Conservation (phyloP, 92 coral and sea anemone species). For the Zoanthus sansibaricus region DNA sequence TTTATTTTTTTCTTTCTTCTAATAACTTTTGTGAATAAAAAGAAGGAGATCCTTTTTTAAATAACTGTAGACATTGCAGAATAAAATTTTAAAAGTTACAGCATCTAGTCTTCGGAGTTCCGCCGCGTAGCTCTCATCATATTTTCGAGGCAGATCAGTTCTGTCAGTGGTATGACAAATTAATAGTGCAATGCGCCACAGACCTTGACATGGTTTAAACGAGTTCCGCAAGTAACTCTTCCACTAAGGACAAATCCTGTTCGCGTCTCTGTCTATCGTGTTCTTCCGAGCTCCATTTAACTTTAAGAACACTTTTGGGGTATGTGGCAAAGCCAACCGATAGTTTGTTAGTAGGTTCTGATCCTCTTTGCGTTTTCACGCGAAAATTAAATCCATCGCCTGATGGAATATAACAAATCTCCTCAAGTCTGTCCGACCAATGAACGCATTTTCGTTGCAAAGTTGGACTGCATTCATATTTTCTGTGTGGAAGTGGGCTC, state of each 20-base stretch:
- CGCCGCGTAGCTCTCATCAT: too few relatives aligned
- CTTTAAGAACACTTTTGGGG: conserved; percentile 25
- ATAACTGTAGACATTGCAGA: too few relatives aligned
- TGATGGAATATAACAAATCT: conserved; percentile 8
- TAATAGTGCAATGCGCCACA: too few relatives aligned
- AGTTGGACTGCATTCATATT: neutral
- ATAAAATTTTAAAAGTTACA: too few relatives aligned
- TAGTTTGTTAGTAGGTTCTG: neutral
- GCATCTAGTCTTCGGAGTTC: too few relatives aligned
- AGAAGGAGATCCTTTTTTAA: too few relatives aligned
- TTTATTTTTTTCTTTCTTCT: too few relatives aligned
- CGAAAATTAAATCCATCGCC: conserved; percentile 1
- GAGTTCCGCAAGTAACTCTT: conserved; percentile 15
- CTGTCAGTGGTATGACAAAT: too few relatives aligned
- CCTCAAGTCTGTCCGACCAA: conserved; percentile 17
- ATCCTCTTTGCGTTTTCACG: neutral
- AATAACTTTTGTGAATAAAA: too few relatives aligned
- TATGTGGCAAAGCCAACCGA: neutral
- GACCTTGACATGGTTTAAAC: neutral
- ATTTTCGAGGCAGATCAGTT: too few relatives aligned
- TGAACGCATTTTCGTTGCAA: conserved; percentile 14
- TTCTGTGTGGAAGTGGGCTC: neutral
- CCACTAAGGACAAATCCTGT: neutral
- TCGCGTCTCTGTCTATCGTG: neutral
- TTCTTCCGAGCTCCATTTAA: neutral